Conservation (phyloP, 2,113 vertebrate genomes). For the Catagonus wagneri region DNA sequence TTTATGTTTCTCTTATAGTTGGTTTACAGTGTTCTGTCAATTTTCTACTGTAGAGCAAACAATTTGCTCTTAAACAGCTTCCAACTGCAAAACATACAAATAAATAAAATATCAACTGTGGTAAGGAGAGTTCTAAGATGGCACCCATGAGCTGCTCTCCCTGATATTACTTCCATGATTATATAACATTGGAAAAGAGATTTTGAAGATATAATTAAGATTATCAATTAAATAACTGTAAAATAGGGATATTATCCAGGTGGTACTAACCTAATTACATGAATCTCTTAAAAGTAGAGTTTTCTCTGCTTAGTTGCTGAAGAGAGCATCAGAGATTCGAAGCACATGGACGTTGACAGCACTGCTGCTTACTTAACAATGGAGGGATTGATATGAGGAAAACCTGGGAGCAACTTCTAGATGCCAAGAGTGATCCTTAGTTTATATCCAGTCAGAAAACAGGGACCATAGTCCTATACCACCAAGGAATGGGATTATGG, state of each 20-base stretch:
- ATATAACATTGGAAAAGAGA: background rate
- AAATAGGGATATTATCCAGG: background rate
- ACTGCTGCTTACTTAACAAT: background rate
- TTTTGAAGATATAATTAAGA: background rate
- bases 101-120: background rate
- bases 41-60: no score
- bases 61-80: conserved; percentile 5
- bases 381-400: background rate
- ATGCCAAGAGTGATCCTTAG: background rate
- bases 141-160: background rate
- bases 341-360: background rate
- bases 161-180: background rate
- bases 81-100: background rate
- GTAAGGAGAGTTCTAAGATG: background rate
- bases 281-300: background rate
- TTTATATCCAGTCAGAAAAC: background rate
- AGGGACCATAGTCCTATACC: background rate
- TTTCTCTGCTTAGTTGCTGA: background rate
- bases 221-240: background rate
- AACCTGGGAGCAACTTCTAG: background rate
- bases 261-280: background rate
- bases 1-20: no score
- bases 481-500: background rate
- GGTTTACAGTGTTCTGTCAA: no score
- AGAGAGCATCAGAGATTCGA: background rate